phyloP scores from a whole-genome alignment of 1,140 invertebrate genomes.

The Nephila pilipes region DNA sequence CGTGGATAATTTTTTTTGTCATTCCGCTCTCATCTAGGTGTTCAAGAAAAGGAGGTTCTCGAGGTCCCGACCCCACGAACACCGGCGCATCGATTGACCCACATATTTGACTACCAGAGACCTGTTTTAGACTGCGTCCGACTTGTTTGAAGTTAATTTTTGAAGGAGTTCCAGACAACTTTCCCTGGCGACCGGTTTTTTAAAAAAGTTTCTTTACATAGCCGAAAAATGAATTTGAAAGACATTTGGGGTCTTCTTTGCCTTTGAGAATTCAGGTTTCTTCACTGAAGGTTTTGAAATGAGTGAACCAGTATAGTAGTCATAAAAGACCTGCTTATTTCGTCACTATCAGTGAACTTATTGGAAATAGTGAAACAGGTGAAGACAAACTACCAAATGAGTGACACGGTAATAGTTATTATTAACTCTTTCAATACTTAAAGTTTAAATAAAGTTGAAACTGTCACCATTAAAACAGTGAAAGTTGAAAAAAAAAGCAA shows the following conservation, averaged over 20 bases:
- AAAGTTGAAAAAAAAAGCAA: no score
- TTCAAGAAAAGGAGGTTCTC: not conserved
- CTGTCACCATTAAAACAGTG: no score
- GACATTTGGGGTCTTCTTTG: not conserved
- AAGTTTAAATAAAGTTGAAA: no score
- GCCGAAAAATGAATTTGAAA: not conserved
- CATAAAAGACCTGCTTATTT: not conserved
- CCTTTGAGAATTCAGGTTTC: not conserved
- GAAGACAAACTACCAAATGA: no score
- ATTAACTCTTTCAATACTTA: no score
- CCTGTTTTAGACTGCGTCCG: not conserved
- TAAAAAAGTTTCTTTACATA: not conserved
- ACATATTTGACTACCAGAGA: constrained; percentile 38
- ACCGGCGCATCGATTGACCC: not conserved
- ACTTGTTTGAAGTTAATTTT: constrained; percentile 28
- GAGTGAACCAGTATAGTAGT: not conserved
- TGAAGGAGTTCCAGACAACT: constrained; percentile 28
- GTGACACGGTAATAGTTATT: no score
- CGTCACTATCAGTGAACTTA: not conserved
- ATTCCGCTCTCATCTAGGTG: constrained; percentile 6
- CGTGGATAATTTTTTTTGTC: constrained; percentile 1
- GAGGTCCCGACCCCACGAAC: constrained; percentile 1
- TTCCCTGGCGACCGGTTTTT: not conserved
- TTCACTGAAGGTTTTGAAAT: not conserved
- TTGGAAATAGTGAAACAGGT: not conserved